Base-by-base conservation (phyloP, 2,113 vertebrate genomes). In the Neotragus pygmaeus region DNA sequence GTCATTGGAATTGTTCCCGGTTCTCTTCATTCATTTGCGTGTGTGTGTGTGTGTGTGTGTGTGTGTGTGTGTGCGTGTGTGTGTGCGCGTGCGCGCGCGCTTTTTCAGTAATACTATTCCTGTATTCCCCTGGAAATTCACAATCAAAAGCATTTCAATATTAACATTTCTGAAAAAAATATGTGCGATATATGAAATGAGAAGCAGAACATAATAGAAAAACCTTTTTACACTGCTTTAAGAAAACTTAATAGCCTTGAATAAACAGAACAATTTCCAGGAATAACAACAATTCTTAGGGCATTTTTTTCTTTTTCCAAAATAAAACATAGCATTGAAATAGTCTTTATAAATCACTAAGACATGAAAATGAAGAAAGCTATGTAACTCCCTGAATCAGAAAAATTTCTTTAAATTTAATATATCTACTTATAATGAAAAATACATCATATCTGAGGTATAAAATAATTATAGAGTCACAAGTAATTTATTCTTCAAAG, bases 1-100 rank as follows among this genome's bases (percentile, higher is more conserved):
- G 93, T 95, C 96, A 97, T 91, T 96, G 96, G 90, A 98, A 97
- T 96, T 49, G 96, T 98, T 98, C 96, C 97, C 98, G 89, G 88
- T 97, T 86, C 8, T 5, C 94, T 97, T 89, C 5, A 0, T 66
- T 82, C 19, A 53, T 80, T 43, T 82, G 25, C 7, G 12, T 23
- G n/a, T 36, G n/a, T 36, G n/a, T 64, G 30, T 58, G 55, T 19
- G 30, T 64, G 28, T 33, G 30, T 62, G 60, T 57, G 55, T 19
- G 10, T 64, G 30, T 47, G 47, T 49, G 47, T 49, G 47, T 49
- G n/a, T n/a, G n/a, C n/a, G 47, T 62, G 28, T 33, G 28, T 64
- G 62, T 58, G 57, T 15, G 9, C 47, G n/a, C n/a, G n/a, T n/a
- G n/a, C n/a, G n/a, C n/a, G n/a, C n/a, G n/a, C n/a, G 17, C 30